Evolutionary conservation across 2,797 vertebrate species (phyloP).

Genomic region (Micrastur ruficollis): DNA sequence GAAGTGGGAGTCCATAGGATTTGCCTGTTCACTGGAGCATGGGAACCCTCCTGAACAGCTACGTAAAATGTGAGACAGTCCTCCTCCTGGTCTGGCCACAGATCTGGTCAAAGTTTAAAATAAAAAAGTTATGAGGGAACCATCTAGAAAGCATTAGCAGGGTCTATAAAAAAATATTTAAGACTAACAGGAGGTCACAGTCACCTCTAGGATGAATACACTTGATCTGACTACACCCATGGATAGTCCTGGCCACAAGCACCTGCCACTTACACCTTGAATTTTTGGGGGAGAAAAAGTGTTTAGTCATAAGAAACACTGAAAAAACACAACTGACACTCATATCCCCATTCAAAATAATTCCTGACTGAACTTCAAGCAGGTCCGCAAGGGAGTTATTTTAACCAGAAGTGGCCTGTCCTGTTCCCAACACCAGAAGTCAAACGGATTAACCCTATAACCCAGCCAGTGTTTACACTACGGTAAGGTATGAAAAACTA

Average conservation of each 20-base stretch:
- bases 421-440: background rate
- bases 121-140: background rate
- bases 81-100: background rate
- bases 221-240: background rate
- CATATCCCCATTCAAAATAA: background rate
- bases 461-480: background rate
- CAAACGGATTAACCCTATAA: background rate
- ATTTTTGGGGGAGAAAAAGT: background rate
- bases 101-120: background rate
- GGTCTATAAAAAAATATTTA: background rate
- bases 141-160: background rate
- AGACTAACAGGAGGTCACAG: background rate
- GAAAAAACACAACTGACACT: background rate
- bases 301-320: background rate
- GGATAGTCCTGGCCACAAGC: background rate
- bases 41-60: background rate
- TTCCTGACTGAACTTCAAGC: background rate
- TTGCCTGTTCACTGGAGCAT: background rate
- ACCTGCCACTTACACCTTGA: background rate
- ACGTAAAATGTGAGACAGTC: fast-evolving
- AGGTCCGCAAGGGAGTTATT: constrained; percentile 13
- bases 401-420: constrained; percentile 17
- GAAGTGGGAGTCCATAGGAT: background rate
- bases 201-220: background rate
- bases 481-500: constrained; percentile 4